Evolutionary conservation across 2,113 vertebrate species (phyloP).

Genomic region (Natator depressus): DNA sequence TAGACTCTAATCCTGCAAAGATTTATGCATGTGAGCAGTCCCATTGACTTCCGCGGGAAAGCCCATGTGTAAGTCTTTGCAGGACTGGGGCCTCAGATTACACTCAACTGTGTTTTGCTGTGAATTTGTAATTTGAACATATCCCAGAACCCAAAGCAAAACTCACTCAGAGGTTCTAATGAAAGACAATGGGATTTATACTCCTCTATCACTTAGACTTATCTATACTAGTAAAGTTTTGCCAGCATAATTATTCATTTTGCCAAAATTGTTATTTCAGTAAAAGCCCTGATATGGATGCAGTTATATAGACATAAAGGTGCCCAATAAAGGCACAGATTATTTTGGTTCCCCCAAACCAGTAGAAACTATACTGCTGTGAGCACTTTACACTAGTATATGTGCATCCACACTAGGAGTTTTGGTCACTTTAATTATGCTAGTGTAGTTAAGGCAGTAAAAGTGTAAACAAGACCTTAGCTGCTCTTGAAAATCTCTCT

Average conservation of each 20-base stretch:
- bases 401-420: background rate
- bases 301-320: background rate
- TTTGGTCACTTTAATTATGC: background rate
- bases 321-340: background rate
- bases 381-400: background rate
- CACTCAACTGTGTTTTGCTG: background rate
- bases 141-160: background rate
- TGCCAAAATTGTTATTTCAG: background rate
- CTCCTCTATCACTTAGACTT: background rate
- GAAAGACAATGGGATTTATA: background rate
- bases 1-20: background rate
- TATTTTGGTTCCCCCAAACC: background rate
- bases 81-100: conserved; percentile 29
- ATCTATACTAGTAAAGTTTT: background rate
- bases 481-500: background rate
- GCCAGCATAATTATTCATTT: background rate
- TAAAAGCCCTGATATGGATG: background rate
- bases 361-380: background rate
- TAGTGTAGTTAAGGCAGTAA: background rate
- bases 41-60: background rate
- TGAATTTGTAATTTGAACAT: conserved; percentile 8
- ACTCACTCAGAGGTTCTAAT: background rate
- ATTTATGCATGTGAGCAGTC: background rate
- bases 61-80: background rate
- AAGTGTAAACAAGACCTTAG: background rate